Base-by-base conservation (phyloP, 1,140 invertebrate genomes). In the Holotrichia oblita region DNA sequence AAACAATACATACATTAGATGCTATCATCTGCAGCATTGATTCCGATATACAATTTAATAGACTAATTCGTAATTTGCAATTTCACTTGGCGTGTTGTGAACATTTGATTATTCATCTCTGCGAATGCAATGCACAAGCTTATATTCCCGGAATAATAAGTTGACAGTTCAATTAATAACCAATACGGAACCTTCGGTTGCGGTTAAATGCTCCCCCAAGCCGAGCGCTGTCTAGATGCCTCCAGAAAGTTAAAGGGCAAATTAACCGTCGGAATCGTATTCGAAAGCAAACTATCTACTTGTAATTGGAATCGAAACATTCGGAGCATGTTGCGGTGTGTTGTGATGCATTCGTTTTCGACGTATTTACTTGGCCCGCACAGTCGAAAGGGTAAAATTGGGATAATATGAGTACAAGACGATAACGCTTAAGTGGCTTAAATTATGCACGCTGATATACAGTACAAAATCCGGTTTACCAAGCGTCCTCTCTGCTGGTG, bases 221-320 rank as follows among this genome's bases (percentile, higher is more conserved):
- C 4, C 48, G 48, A 0, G 48, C 48, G 0, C 17, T 17, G 14
- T n/a, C 48, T 17, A 17, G 14, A 17, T 17, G 48, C 3, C 48
- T 55, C 6, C 48, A 17, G 48, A 55, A 55, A 55, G 48, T 55
- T 55, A 55, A 55, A 55, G 48, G 17, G 48, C 14, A 55, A 55
- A 55, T 55, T 55, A 55, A 17, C 48, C 48, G 48, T 17, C 17
- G 14, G 14, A 55, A 55, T 55, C 48, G 48, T 55, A 55, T 55
- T 55, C 17, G 14, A 17, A 17, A 17, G 48, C 48, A 17, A 55
- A 55, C 48, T 55, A 55, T 14, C 48, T 55, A 17, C 48, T 55
- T 17, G 48, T 55, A 55, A 55, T 55, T 55, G 48, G 48, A 55
- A 55, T 55, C 48, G 48, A 55, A 55, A 17, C 48, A 55, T 55